Base-by-base conservation (phyloP, 2,797 vertebrate species). In the Agapornis canus region DNA sequence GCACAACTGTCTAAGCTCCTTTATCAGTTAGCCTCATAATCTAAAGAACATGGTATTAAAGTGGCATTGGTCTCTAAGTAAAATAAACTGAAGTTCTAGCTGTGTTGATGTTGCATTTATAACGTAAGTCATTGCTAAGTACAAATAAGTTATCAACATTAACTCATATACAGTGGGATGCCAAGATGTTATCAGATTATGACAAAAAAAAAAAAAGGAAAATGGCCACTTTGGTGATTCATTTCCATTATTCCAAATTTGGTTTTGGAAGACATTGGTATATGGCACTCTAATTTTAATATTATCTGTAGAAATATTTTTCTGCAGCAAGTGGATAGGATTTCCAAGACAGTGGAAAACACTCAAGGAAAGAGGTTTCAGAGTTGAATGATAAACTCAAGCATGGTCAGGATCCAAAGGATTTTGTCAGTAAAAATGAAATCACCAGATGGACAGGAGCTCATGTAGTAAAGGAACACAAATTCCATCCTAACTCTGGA, bases 141-240 rank as follows among this genome's bases (percentile, higher is more conserved):
- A 68, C 23, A 71, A 84, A 18, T 10, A 76, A 73, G 21, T 37
- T 52, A 68, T 39, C 19, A 68, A 10, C 11, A 21, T 15, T 52
- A 60, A 18, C 17, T 86, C 21, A 43, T 8, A 37, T 1, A 3
- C 2, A 40, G 13, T 3, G 80, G 16, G 43, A 68, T 0, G 1
- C 27, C 11, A 43, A 57, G n/a, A 18, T 26, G 72, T 47, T 29
- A 52, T 10, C 45, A 60, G 48, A 59, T 66, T n/a, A 40, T 25
- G 35, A 78, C 18, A n/a, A n/a, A n/a, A 90, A 82, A 11, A 83
- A 31, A 54, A 75, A 76, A 51, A 9, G 14, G 29, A 75, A 70
- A 64, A 75, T 6, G 6, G 49, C 35, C 17, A 61, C 45, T 82
- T 49, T 22, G 13, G 7, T 63, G 25, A 71, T 40, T 71, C 5